These are phyloP conservation scores for Frieseomelitta varia DNA, from an alignment of 1,140 invertebrate genomes.

Conservation along the genomic window DNA sequence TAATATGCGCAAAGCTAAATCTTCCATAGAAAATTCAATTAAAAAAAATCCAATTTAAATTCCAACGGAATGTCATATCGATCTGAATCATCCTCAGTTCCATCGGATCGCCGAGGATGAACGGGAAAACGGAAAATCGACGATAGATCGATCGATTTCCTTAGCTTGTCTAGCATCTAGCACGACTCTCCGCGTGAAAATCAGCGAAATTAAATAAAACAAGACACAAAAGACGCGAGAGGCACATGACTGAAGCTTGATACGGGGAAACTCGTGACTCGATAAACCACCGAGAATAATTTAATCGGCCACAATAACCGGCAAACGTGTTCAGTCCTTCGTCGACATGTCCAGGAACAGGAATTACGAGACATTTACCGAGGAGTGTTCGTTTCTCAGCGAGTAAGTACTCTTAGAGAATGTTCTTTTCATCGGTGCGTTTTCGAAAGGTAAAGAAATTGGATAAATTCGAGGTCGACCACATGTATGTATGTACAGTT, in stretches of 20 bases:
- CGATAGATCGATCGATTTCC: background rate
- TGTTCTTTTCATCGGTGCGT: background rate
- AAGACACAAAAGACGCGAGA: constrained; percentile 45
- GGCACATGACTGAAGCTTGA: constrained; percentile 69
- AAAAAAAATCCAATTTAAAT: background rate
- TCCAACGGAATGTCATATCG: background rate
- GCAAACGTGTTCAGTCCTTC: constrained; percentile 64
- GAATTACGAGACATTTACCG: constrained; percentile 70
- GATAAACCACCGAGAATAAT: constrained; percentile 63
- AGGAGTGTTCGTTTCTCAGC: background rate
- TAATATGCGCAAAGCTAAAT: background rate
- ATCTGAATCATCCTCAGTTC: background rate
- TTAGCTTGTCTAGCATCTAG: background rate
- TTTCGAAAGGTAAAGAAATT: background rate
- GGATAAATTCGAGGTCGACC: background rate
- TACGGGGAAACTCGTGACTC: constrained; percentile 67
- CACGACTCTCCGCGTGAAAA: constrained; percentile 28
- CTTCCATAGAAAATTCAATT: background rate
- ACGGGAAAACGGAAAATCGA: background rate
- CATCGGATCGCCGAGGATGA: background rate
- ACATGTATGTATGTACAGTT: too few species aligned
- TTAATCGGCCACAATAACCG: constrained; percentile 54
- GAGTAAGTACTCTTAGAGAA: constrained; percentile 27
- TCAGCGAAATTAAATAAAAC: constrained; percentile 59
- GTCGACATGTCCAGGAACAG: constrained; percentile 66